Percentiles rank a stretch among this genome's conserved stretches.
Evolutionary conservation across 2,797 vertebrate species (phyloP).

Genomic region (Chromis chromis): DNA sequence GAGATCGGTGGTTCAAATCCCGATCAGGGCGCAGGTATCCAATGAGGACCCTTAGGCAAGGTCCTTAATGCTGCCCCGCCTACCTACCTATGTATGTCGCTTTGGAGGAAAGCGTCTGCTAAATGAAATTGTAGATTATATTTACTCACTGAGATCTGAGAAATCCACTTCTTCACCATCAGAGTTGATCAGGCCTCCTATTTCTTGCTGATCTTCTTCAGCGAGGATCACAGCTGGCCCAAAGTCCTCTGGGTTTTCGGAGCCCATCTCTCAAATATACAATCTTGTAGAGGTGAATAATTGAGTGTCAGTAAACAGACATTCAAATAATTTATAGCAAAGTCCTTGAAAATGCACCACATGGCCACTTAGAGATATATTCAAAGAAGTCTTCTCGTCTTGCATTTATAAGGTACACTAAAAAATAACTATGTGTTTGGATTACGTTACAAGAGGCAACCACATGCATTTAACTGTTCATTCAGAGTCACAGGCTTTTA

Average conservation of each 20-base stretch:
- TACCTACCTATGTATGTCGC: too few relatives aligned
- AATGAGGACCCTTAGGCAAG: too few relatives aligned
- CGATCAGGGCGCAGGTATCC: too few relatives aligned
- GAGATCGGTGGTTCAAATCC: too few relatives aligned
- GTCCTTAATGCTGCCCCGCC: too few relatives aligned
- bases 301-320: conserved; percentile 1
- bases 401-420: too few relatives aligned
- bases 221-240: conserved; percentile 53
- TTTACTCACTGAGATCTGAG: conserved; percentile 70
- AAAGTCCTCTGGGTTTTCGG: conserved; percentile 74
- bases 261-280: conserved; percentile 72
- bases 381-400: too few relatives aligned
- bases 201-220: conserved; percentile 74
- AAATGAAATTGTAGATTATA: too few relatives aligned
- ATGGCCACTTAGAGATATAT: background rate
- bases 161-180: conserved; percentile 83
- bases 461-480: background rate
- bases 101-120: too few relatives aligned
- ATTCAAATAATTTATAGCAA: conserved; percentile 1
- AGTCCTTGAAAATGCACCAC: background rate
- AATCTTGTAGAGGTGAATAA: conserved; percentile 34
- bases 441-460: background rate
- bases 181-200: conserved; percentile 82
- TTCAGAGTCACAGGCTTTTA: too few relatives aligned
- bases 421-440: background rate